phyloP scores from a whole-genome alignment of 2,888 invertebrate genomes.

The Nineta flava region DNA sequence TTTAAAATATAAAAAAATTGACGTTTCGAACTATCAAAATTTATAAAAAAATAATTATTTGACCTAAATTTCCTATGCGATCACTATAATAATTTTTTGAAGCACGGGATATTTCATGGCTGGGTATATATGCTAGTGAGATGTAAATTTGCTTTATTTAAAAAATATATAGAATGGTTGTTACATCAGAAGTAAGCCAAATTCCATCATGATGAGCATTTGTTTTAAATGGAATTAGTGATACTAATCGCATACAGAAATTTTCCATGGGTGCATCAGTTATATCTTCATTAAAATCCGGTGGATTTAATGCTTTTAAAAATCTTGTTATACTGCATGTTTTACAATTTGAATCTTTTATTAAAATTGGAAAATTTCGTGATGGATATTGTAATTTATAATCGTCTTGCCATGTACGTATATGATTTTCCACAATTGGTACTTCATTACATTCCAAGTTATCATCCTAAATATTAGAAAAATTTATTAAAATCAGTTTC shows the following conservation, averaged over 20 bases:
- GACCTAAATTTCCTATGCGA: too few relatives aligned
- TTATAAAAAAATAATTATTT: too few relatives aligned
- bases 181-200: conserved; percentile 40
- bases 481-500: conserved; percentile 8
- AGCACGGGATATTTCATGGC: too few relatives aligned
- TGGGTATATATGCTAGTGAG: too few relatives aligned
- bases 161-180: too few relatives aligned
- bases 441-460: conserved; percentile 32
- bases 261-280: conserved; percentile 27
- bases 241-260: conserved; percentile 29
- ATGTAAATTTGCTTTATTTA: too few relatives aligned
- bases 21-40: too few relatives aligned
- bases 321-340: conserved; percentile 37
- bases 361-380: conserved; percentile 34
- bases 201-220: conserved; percentile 27
- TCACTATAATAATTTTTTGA: too few relatives aligned
- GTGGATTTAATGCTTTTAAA: conserved; percentile 30
- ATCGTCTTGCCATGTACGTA: conserved; percentile 33
- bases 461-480: conserved; percentile 11
- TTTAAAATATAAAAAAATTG: too few relatives aligned
- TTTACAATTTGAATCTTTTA: conserved; percentile 34
- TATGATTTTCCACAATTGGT: conserved; percentile 30
- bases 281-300: conserved; percentile 25
- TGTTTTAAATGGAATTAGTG: conserved; percentile 30
- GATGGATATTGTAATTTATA: conserved; percentile 33